These are phyloP conservation scores for Conopomorpha cramerella DNA, from an alignment of 1,140 invertebrate species.

Conservation along the genomic window DNA sequence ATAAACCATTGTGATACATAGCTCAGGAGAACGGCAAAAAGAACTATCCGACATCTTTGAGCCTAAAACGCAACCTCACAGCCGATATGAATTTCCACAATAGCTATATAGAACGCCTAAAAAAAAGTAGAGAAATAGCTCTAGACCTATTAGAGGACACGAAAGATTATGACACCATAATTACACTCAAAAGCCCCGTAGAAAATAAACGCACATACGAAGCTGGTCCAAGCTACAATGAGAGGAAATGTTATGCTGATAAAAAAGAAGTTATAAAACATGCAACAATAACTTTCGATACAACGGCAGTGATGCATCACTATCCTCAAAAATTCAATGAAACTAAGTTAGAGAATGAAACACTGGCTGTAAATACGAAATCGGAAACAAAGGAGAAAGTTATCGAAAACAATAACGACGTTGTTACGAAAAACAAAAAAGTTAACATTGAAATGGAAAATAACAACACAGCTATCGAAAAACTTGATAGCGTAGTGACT, in stretches of 20 bases:
- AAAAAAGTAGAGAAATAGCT: slow-evolving; percentile 33
- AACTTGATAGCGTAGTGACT: slow-evolving; percentile 12
- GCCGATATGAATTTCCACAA: slow-evolving; percentile 51
- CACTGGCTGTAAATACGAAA: slow-evolving; percentile 5
- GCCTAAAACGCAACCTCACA: slow-evolving; percentile 48
- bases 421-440: slow-evolving; percentile 12
- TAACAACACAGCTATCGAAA: slow-evolving; percentile 22
- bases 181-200: too few species aligned
- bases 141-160: slow-evolving; percentile 43
- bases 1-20: slow-evolving; percentile 52
- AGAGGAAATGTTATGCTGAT: slow-evolving; percentile 18
- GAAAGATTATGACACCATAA: too few species aligned
- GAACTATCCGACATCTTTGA: slow-evolving; percentile 46
- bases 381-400: slow-evolving; percentile 10
- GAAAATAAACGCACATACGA: too few species aligned
- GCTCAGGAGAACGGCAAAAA: slow-evolving; percentile 35
- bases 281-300: slow-evolving; percentile 49
- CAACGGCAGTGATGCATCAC: slow-evolving; percentile 48
- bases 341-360: slow-evolving; percentile 14
- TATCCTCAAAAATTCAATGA: slow-evolving; percentile 40
- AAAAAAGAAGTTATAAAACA: slow-evolving; percentile 39
- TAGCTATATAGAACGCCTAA: slow-evolving; percentile 45
- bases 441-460: slow-evolving; percentile 24
- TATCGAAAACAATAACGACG: slow-evolving; percentile 33
- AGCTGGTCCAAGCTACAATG: slow-evolving; percentile 9